Conservation (phyloP, 2,888 invertebrate genomes). For the Balanococcus diminutus region DNA sequence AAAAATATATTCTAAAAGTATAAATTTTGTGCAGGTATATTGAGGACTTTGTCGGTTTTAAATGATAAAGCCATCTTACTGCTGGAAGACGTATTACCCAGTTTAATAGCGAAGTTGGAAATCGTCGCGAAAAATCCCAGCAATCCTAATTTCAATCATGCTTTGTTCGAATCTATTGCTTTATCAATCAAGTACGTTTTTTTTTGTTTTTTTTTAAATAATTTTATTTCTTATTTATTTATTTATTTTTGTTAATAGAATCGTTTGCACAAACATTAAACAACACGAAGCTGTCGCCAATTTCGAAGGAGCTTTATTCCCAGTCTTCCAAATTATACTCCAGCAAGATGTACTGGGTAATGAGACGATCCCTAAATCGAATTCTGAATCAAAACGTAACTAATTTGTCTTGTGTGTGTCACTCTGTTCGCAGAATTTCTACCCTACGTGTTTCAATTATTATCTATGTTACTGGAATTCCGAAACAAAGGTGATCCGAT, state of each 20-base stretch:
- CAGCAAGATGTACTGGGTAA: conserved; percentile 90
- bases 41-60: conserved; percentile 81
- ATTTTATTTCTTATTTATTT: conserved; percentile 38
- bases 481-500: conserved; percentile 66
- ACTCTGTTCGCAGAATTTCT: conserved; percentile 80
- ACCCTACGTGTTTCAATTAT: conserved; percentile 97
- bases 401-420: not conserved
- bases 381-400: conserved; percentile 50
- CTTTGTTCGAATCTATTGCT: conserved; percentile 93
- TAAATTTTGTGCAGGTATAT: conserved; percentile 87
- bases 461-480: conserved; percentile 86
- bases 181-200: conserved; percentile 83
- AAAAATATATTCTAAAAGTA: conserved; percentile 49
- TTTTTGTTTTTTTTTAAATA: too few relatives aligned
- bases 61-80: conserved; percentile 82
- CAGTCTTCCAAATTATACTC: conserved; percentile 92
- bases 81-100: conserved; percentile 79
- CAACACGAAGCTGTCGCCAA: conserved; percentile 75
- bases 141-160: conserved; percentile 98
- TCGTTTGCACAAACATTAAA: conserved; percentile 79
- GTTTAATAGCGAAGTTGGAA: conserved; percentile 81
- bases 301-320: conserved; percentile 92
- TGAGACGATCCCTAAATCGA: not conserved
- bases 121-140: conserved; percentile 91
- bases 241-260: conserved; percentile 63